Evolutionary conservation across 1,140 invertebrate genomes (phyloP).

Genomic region (Cardiocondyla obscurior): DNA sequence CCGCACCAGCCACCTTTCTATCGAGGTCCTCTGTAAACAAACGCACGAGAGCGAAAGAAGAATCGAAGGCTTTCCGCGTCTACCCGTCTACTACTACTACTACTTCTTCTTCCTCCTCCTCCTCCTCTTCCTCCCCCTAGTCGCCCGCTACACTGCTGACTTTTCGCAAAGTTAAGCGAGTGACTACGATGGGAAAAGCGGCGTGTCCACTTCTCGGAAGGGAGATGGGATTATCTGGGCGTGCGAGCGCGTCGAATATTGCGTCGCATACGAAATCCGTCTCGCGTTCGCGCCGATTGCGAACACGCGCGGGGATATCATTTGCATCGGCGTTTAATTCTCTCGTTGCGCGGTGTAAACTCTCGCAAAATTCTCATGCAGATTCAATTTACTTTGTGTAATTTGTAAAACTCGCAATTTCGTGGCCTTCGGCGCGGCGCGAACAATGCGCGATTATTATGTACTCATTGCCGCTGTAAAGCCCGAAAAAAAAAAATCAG

Average conservation of each 20-base stretch:
- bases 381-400: background rate
- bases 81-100: background rate
- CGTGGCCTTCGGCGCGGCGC: background rate
- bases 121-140: background rate
- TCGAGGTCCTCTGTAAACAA: slow-evolving; percentile 73
- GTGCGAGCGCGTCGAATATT: slow-evolving; percentile 18
- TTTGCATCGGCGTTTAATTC: slow-evolving; percentile 24
- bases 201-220: slow-evolving; percentile 34
- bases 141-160: slow-evolving; percentile 15
- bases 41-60: slow-evolving; percentile 68
- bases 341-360: background rate
- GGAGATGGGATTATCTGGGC: slow-evolving; percentile 48
- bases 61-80: slow-evolving; percentile 62
- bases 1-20: slow-evolving; percentile 38
- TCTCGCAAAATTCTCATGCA: slow-evolving; percentile 1
- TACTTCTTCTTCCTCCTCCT: background rate
- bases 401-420: background rate
- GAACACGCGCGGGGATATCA: slow-evolving; percentile 8
- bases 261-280: slow-evolving; percentile 31
- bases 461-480: too few species aligned
- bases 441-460: background rate
- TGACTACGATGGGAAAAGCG: slow-evolving; percentile 33
- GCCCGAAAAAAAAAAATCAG: background rate
- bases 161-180: slow-evolving; percentile 63
- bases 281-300: slow-evolving; percentile 9